phyloP scores from a whole-genome alignment of 2,888 invertebrate species.

The Epiblema foenella region DNA sequence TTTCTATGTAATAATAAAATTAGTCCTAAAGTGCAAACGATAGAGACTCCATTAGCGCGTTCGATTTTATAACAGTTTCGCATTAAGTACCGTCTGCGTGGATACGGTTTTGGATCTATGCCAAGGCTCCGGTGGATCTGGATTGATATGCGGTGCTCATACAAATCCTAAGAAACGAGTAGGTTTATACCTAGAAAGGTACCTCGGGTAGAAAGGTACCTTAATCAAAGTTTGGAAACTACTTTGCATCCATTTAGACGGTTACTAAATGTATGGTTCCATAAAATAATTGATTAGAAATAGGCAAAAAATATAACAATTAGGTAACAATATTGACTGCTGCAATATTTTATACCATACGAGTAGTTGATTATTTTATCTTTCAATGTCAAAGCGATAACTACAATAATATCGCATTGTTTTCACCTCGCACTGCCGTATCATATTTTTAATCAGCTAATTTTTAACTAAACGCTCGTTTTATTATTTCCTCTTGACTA shows the following conservation, averaged over 20 bases:
- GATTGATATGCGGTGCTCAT: constrained; percentile 48
- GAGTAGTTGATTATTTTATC: constrained; percentile 44
- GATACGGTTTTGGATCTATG: constrained; percentile 58
- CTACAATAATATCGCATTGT: constrained; percentile 28
- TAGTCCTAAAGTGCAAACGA: constrained; percentile 34
- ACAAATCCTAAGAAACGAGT: constrained; percentile 1
- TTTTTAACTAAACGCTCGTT: constrained; percentile 14
- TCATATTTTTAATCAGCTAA: constrained; percentile 18
- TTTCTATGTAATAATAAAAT: constrained; percentile 6
- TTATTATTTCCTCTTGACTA: constrained; percentile 36
- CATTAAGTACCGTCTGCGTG: constrained; percentile 51
- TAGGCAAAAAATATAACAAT: background rate
- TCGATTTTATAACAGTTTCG: constrained; percentile 45
- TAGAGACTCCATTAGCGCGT: constrained; percentile 27
- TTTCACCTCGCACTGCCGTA: constrained; percentile 24
- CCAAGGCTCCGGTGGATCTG: constrained; percentile 58
- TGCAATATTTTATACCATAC: constrained; percentile 8
- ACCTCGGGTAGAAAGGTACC: background rate
- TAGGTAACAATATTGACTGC: background rate
- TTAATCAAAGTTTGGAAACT: background rate
- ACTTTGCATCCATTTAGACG: background rate
- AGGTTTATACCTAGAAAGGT: background rate
- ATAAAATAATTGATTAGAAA: background rate
- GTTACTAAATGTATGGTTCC: background rate
- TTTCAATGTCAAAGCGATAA: constrained; percentile 42